These are phyloP conservation scores for Gallirallus australis DNA, from an alignment of 2,797 vertebrate species.

Conservation along the genomic window DNA sequence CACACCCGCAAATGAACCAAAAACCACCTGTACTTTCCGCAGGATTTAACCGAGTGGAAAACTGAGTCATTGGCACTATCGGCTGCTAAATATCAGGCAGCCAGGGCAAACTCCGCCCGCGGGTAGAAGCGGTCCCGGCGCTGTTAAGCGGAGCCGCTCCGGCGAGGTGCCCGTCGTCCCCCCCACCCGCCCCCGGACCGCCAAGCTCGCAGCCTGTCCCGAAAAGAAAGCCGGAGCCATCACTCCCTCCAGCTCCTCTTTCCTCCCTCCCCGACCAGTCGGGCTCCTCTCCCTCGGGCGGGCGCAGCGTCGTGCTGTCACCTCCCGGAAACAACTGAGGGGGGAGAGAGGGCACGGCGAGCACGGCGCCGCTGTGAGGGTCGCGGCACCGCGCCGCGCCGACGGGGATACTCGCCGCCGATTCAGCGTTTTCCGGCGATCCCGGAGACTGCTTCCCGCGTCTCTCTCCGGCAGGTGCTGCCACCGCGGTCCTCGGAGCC, in stretches of 20 bases:
- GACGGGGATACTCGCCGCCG: neutral
- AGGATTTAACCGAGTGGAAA: neutral
- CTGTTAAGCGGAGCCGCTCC: neutral
- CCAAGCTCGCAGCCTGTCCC: neutral
- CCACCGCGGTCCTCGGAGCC: neutral
- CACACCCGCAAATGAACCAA: neutral
- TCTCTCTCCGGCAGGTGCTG: neutral
- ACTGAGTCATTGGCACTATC: neutral
- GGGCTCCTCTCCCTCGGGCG: neutral
- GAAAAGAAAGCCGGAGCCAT: neutral
- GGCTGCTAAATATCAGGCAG: neutral
- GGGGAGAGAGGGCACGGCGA: neutral
- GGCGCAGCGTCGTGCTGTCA: neutral
- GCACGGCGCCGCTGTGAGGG: neutral
- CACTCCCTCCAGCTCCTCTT: neutral
- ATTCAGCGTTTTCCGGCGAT: neutral
- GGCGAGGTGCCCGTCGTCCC: neutral
- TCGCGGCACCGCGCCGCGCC: neutral
- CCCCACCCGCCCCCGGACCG: no score
- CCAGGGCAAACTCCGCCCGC: neutral
- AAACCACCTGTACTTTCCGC: neutral
- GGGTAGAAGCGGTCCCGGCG: neutral
- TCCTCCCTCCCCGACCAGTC: no score
- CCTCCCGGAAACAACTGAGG: neutral
- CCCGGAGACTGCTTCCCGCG: no score